A percentile compares a stretch with the other conserved stretches of the same genome.
Conservation (phyloP, 2,888 invertebrate species). For the Romanomermis culicivorax region DNA sequence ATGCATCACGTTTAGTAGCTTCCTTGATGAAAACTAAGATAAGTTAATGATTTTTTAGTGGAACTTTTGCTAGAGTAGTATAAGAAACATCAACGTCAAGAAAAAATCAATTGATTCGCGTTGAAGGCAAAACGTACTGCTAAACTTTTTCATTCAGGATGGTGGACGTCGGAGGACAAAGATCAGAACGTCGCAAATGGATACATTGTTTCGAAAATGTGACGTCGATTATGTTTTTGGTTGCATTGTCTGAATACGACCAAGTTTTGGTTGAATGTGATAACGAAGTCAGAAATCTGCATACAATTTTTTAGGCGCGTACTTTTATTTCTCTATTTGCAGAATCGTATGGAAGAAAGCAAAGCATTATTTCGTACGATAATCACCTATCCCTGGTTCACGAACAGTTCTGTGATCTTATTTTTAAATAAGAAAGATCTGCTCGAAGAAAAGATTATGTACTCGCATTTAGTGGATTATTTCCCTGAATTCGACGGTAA, state of each 20-base stretch:
- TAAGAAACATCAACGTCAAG: too few relatives aligned
- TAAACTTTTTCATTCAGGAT: slow-evolving; percentile 50
- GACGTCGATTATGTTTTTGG: slow-evolving; percentile 99
- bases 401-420: slow-evolving; percentile 97
- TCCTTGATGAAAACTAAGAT: too few relatives aligned
- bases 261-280: slow-evolving; percentile 87
- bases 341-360: slow-evolving; percentile 99
- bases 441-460: slow-evolving; percentile 99
- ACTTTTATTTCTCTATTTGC: slow-evolving; percentile 30
- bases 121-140: too few relatives aligned
- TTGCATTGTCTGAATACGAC: slow-evolving; percentile 71
- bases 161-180: slow-evolving; percentile 99
- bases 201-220: slow-evolving; percentile 99
- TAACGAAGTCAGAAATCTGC: slow-evolving; percentile 60
- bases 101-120: too few relatives aligned
- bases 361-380: slow-evolving; percentile 99
- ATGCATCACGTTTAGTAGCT: too few relatives aligned
- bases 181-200: slow-evolving; percentile 99
- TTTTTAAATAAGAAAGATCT: slow-evolving; percentile 97
- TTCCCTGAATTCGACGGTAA: slow-evolving; percentile 99
- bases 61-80: too few relatives aligned
- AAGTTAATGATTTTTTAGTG: too few relatives aligned
- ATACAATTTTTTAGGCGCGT: too few relatives aligned
- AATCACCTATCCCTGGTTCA: slow-evolving; percentile 99
- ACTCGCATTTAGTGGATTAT: slow-evolving; percentile 99